These are phyloP conservation scores for Phrynosoma platyrhinos DNA, from an alignment of 2,113 vertebrate species.

Conservation along the genomic window DNA sequence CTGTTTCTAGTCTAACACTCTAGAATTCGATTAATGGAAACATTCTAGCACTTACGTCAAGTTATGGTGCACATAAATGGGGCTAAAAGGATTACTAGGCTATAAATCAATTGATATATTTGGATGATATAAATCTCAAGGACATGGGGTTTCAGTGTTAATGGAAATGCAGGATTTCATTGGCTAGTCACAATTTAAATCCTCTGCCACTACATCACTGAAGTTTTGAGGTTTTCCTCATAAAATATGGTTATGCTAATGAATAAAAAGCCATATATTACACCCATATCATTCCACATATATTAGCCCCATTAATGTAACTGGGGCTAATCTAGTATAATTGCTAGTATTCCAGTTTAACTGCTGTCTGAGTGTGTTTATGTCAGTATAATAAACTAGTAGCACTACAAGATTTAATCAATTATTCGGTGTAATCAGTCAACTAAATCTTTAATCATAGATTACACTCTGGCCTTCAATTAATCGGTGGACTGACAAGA, in stretches of 20 bases:
- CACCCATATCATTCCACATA: constrained; percentile 5
- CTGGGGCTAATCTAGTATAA: constrained; percentile 29
- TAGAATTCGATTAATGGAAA: constrained; percentile 81
- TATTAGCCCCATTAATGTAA: constrained; percentile 40
- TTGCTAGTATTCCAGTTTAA: constrained; percentile 35
- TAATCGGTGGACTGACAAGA: constrained; percentile 1
- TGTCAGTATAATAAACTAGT: constrained; percentile 35
- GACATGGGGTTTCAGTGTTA: constrained; percentile 75
- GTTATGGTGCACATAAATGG: constrained; percentile 84
- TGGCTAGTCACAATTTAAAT: constrained; percentile 80
- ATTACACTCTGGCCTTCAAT: constrained; percentile 1
- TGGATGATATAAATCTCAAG: constrained; percentile 82
- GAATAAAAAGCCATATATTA: neutral
- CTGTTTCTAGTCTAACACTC: constrained; percentile 76
- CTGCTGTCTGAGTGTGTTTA: constrained; percentile 29
- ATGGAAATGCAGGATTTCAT: constrained; percentile 83
- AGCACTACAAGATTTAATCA: constrained; percentile 31
- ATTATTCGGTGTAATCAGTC: constrained; percentile 19
- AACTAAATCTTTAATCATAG: constrained; percentile 22
- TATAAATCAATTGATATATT: constrained; percentile 84
- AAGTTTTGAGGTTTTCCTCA: constrained; percentile 56
- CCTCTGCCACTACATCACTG: constrained; percentile 65
- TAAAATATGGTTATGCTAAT: constrained; percentile 48
- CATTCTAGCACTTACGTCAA: constrained; percentile 81
- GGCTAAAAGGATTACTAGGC: constrained; percentile 85